These are phyloP conservation scores for Oeneis ivallda DNA, from an alignment of 2,888 invertebrate genomes.

Conservation along the genomic window DNA sequence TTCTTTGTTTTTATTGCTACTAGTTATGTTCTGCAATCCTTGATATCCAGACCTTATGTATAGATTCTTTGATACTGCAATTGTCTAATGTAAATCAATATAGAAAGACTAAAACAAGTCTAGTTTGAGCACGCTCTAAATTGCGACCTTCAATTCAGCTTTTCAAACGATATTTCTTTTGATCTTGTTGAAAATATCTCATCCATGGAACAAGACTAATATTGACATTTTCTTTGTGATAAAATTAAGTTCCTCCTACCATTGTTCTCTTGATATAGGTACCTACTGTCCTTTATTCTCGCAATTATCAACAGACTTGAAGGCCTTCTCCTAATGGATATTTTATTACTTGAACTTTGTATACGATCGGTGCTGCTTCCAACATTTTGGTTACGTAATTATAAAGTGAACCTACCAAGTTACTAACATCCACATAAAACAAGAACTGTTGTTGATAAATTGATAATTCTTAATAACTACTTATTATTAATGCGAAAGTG, in stretches of 20 bases:
- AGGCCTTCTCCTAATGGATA: constrained; percentile 28
- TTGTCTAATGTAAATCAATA: no score
- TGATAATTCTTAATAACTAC: no score
- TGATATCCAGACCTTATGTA: no score
- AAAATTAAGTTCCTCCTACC: constrained; percentile 29
- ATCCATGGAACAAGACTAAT: constrained; percentile 15
- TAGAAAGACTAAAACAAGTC: no score
- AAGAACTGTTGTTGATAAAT: neutral
- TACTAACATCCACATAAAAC: neutral
- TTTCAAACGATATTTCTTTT: constrained; percentile 7
- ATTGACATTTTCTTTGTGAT: constrained; percentile 33
- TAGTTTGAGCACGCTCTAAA: neutral
- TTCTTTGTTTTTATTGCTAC: neutral
- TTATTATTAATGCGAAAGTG: neutral
- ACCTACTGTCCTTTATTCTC: constrained; percentile 25
- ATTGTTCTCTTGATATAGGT: constrained; percentile 28
- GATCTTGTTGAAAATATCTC: constrained; percentile 18
- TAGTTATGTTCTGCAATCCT: neutral
- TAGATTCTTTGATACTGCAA: neutral
- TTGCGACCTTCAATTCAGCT: constrained; percentile 8
- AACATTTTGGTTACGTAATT: constrained; percentile 14
- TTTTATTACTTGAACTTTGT: constrained; percentile 26
- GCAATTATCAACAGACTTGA: constrained; percentile 27
- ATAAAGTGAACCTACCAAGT: neutral
- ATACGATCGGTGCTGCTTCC: neutral